Evolutionary conservation across 2,797 vertebrate genomes (phyloP).

Genomic region (Halcyon leucocephala): DNA sequence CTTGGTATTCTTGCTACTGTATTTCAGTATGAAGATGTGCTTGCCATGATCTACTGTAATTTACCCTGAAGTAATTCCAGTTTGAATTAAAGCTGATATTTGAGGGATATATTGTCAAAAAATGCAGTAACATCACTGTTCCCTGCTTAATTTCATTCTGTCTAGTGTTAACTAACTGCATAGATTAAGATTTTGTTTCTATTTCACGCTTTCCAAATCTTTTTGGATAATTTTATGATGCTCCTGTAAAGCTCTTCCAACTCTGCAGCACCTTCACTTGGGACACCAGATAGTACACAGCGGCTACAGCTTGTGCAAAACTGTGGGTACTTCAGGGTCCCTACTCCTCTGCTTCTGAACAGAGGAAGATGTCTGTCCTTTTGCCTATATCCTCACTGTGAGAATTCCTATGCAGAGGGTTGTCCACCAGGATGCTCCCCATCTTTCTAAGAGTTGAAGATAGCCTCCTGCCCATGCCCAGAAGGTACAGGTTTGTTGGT

Average conservation of each 20-base stretch:
- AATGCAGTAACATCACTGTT: background rate
- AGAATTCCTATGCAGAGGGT: background rate
- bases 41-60: background rate
- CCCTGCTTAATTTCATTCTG: constrained; percentile 1
- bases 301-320: background rate
- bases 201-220: background rate
- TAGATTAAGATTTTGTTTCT: constrained; percentile 3
- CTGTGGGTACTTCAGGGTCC: background rate
- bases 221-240: background rate
- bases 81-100: constrained; percentile 15
- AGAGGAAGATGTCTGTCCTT: background rate
- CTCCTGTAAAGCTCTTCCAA: background rate
- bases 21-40: background rate
- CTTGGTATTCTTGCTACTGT: background rate
- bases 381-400: background rate
- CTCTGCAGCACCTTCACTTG: background rate
- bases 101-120: background rate
- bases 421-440: background rate
- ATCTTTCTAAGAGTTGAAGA: background rate
- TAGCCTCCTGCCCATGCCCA: background rate
- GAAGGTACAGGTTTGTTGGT: background rate
- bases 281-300: background rate
- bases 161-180: constrained; percentile 6
- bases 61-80: background rate
- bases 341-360: background rate